phyloP scores from a whole-genome alignment of 2,797 vertebrate genomes.

The Parotocinclus haroldoi region DNA sequence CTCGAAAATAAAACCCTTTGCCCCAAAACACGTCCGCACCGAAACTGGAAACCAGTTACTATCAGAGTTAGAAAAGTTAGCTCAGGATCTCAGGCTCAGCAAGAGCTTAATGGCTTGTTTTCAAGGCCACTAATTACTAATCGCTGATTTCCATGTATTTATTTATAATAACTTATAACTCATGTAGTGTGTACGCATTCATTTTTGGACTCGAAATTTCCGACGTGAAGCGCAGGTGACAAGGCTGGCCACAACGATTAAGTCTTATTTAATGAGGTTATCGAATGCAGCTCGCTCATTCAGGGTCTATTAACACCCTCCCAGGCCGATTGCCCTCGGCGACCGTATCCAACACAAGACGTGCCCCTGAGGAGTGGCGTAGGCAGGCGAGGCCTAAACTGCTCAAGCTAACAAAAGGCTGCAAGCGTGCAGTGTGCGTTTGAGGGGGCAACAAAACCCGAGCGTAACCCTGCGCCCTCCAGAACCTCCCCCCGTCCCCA shows the following conservation, averaged over 20 bases:
- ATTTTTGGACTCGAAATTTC: neutral
- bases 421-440: constrained; percentile 22
- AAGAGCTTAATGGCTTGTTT: too few species aligned
- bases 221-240: constrained; percentile 22
- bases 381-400: constrained; percentile 48
- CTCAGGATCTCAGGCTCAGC: too few species aligned
- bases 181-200: neutral
- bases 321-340: constrained; percentile 30
- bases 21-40: too few species aligned
- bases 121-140: too few species aligned
- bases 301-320: constrained; percentile 38
- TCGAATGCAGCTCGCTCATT: constrained; percentile 34
- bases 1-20: too few species aligned
- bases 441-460: constrained; percentile 15
- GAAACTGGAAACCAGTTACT: too few species aligned
- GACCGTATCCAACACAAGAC: constrained; percentile 40
- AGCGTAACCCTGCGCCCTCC: constrained; percentile 24
- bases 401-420: constrained; percentile 40
- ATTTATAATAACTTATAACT: too few species aligned
- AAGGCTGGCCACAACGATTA: constrained; percentile 29
- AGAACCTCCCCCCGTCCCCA: constrained; percentile 12
- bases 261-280: constrained; percentile 33
- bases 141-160: too few species aligned
- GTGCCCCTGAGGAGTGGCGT: constrained; percentile 39
- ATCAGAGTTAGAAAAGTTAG: neutral